phyloP scores from a whole-genome alignment of 2,888 invertebrate genomes.

The Idaea straminata region DNA sequence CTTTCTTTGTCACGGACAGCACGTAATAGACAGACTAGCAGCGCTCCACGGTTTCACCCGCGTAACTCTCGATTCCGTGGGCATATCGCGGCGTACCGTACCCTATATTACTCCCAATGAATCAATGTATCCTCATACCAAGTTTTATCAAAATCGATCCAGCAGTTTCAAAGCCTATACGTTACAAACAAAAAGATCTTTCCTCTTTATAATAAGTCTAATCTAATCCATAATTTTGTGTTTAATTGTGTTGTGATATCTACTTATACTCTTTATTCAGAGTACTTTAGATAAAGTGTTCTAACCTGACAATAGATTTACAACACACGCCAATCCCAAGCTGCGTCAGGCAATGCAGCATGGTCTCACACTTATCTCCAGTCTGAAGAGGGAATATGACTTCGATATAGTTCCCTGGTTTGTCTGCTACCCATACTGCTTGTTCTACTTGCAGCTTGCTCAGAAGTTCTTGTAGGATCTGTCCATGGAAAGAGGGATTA shows the following conservation, averaged over 20 bases:
- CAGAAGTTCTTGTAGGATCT: conserved; percentile 85
- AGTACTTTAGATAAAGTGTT: too few relatives aligned
- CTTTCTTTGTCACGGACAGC: not conserved
- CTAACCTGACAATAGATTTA: conserved; percentile 86
- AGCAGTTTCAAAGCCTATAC: too few relatives aligned
- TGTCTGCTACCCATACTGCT: conserved; percentile 85
- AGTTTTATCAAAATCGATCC: too few relatives aligned
- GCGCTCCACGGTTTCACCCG: not conserved
- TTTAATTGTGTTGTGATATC: too few relatives aligned
- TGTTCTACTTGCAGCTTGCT: conserved; percentile 84
- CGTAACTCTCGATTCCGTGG: too few relatives aligned
- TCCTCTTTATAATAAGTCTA: too few relatives aligned
- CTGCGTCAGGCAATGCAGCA: conserved; percentile 86
- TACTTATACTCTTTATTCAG: too few relatives aligned
- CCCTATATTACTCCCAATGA: too few relatives aligned
- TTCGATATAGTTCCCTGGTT: conserved; percentile 84
- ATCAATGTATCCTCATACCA: too few relatives aligned
- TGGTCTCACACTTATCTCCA: conserved; percentile 86
- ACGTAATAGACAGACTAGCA: not conserved
- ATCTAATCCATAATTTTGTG: too few relatives aligned
- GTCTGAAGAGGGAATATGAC: conserved; percentile 85
- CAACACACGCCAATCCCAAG: conserved; percentile 85
- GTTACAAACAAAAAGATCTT: too few relatives aligned
- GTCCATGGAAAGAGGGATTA: conserved; percentile 10
- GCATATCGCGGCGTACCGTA: too few relatives aligned